These are phyloP conservation scores for Melipona quadrifasciata DNA, from an alignment of 1,140 invertebrate genomes.

Conservation along the genomic window DNA sequence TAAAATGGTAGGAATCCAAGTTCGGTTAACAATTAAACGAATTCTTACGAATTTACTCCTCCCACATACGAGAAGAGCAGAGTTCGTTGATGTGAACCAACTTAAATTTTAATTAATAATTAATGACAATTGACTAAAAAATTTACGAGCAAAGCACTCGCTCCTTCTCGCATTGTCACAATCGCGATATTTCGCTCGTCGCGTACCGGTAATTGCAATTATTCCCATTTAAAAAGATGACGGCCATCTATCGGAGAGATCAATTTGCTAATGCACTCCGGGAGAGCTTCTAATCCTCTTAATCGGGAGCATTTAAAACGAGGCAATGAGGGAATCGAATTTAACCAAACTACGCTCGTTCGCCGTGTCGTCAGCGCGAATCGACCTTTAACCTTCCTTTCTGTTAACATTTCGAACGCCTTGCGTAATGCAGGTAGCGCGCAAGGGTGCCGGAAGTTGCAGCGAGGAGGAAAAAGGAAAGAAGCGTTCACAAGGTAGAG, in stretches of 20 bases:
- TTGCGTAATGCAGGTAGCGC: neutral
- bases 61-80: no score
- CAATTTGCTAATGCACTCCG: neutral
- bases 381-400: neutral
- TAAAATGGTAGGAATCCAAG: neutral
- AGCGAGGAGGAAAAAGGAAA: neutral
- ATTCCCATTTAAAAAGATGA: neutral
- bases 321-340: neutral
- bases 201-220: neutral
- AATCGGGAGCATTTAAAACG: slow-evolving; percentile 15
- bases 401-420: neutral
- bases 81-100: neutral
- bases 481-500: neutral
- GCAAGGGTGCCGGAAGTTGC: neutral
- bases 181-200: neutral
- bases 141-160: neutral
- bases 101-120: no score
- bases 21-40: neutral
- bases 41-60: no score
- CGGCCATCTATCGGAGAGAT: neutral
- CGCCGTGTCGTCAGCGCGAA: neutral
- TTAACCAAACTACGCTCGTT: neutral
- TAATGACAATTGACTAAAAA: no score
- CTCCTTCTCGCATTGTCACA: neutral
- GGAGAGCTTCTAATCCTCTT: neutral